Base-by-base conservation (phyloP, 2,888 invertebrate species). In the Campaea margaritaria region DNA sequence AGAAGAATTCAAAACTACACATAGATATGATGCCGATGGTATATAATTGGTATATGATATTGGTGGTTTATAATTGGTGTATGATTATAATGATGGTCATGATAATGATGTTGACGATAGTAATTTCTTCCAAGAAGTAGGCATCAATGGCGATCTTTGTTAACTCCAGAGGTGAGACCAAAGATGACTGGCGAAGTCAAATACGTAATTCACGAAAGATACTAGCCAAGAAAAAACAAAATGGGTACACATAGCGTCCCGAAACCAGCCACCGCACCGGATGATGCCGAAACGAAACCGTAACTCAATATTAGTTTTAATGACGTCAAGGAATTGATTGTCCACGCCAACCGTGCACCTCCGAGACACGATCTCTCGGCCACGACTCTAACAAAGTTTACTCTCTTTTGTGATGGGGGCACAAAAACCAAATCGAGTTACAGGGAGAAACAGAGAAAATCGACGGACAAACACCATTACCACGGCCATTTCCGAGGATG, bases 341-440 rank as follows among this genome's bases (percentile, higher is more conserved):
- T 75, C 67, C 79, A 86, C 63, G 86, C 86, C 67, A 63, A 49
- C 75, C 75, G 82, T 83, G 83, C 82, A 81, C 75, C 81, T 80
- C 82, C 67, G 49, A 73, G 76, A 85, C 88, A 86, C 85, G 90
- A 87, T 55, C 58, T 76, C 79, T 81, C 10, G 74, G 72, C 75
- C 86, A 86, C 85, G 86, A 85, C 75, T 71, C 90, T 91, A 91
- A 92, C 90, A 82, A 90, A 90, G 86, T 91, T 91, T 92, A 85
- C 79, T 79, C 74, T 77, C 85, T 82, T 86, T 90, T 91, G 90
- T 91, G 75, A 50, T 68, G 54, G 57, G 56, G 60, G 78, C 72
- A 89, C 85, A 91, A 92, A 92, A 92, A 92, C 83, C 87, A 91
- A 92, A 92, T 92, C 92, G 87, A 92, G 92, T 92, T 92, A 92